phyloP scores from a whole-genome alignment of 1,140 invertebrate species.

The Pseudomyrmex cubaensis region DNA sequence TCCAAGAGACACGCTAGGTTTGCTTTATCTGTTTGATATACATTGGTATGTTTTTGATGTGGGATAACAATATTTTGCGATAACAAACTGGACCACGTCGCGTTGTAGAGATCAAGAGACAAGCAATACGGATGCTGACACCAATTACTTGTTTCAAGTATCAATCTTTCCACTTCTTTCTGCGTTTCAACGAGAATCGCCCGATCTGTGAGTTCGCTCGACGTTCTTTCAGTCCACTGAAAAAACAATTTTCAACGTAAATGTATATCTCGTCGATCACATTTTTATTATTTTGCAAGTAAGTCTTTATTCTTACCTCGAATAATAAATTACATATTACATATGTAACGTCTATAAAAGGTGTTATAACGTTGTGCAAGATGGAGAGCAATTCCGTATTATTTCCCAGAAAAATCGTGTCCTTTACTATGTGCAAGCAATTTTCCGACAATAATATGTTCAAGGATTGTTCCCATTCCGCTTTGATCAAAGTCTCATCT shows the following conservation, averaged over 20 bases:
- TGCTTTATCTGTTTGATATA: conserved; percentile 74
- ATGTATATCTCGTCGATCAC: neutral
- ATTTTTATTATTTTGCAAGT: conserved; percentile 19
- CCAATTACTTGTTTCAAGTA: conserved; percentile 70
- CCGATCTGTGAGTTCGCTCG: conserved; percentile 70
- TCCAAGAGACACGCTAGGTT: conserved; percentile 68
- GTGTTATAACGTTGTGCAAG: conserved; percentile 84
- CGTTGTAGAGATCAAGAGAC: conserved; percentile 80
- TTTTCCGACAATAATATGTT: conserved; percentile 82
- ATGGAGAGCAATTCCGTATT: conserved; percentile 83
- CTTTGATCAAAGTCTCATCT: conserved; percentile 77
- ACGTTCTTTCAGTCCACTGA: conserved; percentile 78
- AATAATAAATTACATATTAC: conserved; percentile 80
- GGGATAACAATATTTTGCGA: conserved; percentile 70
- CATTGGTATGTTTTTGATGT: conserved; percentile 41
- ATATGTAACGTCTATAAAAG: conserved; percentile 84
- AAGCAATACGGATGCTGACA: conserved; percentile 81
- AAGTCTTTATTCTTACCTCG: conserved; percentile 78
- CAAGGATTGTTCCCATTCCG: conserved; percentile 85
- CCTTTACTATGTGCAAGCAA: conserved; percentile 76
- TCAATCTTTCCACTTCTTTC: conserved; percentile 76
- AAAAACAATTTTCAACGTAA: conserved; percentile 53
- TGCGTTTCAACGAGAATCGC: conserved; percentile 78
- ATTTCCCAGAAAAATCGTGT: conserved; percentile 76
- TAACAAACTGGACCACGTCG: conserved; percentile 78